Evolutionary conservation across 2,797 vertebrate species (phyloP).

Genomic region (Chelmon rostratus): DNA sequence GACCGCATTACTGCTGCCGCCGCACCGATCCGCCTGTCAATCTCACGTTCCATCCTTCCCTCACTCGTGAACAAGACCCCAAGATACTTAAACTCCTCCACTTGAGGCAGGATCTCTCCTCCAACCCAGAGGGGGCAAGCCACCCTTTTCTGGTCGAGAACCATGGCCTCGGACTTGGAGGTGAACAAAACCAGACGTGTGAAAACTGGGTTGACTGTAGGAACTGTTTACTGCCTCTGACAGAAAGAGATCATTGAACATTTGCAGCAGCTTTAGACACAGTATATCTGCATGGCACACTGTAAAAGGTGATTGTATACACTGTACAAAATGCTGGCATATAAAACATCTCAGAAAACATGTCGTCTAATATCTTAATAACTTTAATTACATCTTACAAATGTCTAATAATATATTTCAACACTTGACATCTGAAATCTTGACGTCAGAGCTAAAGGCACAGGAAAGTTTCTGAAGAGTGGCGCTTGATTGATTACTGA

Average conservation of each 20-base stretch:
- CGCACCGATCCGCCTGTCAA: no score
- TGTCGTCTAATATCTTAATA: background rate
- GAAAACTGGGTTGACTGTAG: background rate
- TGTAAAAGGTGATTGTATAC: conserved; percentile 7
- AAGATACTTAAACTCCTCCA: no score
- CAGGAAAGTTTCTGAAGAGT: background rate
- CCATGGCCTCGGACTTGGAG: no score
- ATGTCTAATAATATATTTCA: background rate
- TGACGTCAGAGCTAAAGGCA: conserved; percentile 13
- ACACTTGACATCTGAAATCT: background rate
- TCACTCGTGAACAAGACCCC: no score
- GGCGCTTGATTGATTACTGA: no score
- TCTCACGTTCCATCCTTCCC: no score
- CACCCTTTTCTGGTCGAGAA: no score
- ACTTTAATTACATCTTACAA: conserved; percentile 6
- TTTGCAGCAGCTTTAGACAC: background rate
- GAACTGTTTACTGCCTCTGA: background rate
- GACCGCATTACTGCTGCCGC: no score
- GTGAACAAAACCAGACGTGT: background rate
- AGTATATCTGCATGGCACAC: background rate
- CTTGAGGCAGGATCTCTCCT: no score
- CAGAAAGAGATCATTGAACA: conserved; percentile 17
- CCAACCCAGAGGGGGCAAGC: no score
- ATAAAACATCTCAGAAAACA: background rate
- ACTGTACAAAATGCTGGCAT: conserved; percentile 19